These are phyloP conservation scores for Apodemus sylvaticus DNA, from an alignment of 2,113 vertebrate genomes.

Conservation along the genomic window DNA sequence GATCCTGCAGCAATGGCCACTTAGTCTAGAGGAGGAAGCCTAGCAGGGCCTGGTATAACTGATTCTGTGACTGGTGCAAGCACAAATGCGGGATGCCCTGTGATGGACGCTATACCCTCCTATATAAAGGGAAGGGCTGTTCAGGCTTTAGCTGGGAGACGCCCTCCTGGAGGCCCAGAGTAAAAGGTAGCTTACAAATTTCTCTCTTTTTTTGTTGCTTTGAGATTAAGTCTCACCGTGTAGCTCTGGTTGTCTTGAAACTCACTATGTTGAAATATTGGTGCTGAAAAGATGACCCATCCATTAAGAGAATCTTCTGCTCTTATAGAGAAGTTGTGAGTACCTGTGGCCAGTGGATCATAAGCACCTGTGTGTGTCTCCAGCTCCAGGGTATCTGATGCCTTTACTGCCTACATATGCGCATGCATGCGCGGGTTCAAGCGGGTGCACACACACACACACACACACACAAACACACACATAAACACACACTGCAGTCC, in stretches of 20 bases:
- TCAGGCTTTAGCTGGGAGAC: background rate
- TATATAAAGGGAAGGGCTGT: background rate
- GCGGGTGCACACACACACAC: background rate
- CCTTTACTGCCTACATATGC: background rate
- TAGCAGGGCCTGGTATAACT: background rate
- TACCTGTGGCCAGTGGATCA: background rate
- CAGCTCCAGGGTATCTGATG: background rate
- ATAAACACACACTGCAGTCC: background rate
- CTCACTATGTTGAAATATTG: background rate
- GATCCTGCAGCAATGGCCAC: background rate
- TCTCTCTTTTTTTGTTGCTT: background rate
- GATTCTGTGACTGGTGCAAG: background rate
- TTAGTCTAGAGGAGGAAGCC: background rate
- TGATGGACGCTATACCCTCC: background rate
- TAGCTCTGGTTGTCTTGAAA: background rate
- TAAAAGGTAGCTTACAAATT: background rate
- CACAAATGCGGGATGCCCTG: background rate
- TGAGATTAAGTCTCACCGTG: background rate
- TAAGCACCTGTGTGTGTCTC: background rate
- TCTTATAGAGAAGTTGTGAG: background rate
- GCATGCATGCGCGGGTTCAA: too few relatives aligned
- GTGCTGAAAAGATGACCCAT: background rate
- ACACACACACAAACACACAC: too few relatives aligned
- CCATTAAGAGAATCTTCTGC: background rate
- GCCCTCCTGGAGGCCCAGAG: background rate